Base-by-base conservation (phyloP, 2,888 invertebrate genomes). In the Netelia fuscicornis region DNA sequence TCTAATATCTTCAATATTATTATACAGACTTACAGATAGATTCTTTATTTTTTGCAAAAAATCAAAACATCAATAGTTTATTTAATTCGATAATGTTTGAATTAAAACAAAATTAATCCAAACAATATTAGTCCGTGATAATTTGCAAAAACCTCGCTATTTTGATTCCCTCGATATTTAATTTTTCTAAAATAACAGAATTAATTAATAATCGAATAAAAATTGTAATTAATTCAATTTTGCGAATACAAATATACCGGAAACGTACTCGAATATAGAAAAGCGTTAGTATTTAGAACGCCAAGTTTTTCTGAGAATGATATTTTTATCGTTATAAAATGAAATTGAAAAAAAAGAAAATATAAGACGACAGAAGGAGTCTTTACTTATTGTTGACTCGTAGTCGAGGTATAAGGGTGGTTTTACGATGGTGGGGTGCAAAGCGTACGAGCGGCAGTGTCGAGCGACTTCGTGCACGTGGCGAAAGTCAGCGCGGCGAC, bases 401-500 rank as follows among this genome's bases (percentile, higher is more conserved):
- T 58, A 17, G 17, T 6, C 6, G 58, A 23, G 17, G 23, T 48
- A 13, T 48, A 48, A 48, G 48, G 48, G 48, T 10, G 13, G 48
- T 10, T 48, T 30, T 11, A 20, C 17, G n/a, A 30, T 64, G 75
- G 78, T 67, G 85, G 72, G 82, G 75, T 37, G 74, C 44, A 79
- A 54, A 81, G 13, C 13, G 13, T 72, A 72, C 58, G 64, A 81
- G 30, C 56, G 30, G n/a, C 56, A 67, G n/a, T 42, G 70, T 52
- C 72, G 54, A 71, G 44, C 42, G 75, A 65, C 62, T 71, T 52
- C 42, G 74, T 74, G 81, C 84, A 85, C 84, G 84, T 81, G 84
- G 84, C 81, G 78, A 81, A 81, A 75, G 68, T 85, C 48, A 60
- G 60, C 78, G 48, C 58, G 56, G 54, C 65, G 48, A 65, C 70